Conservation (phyloP, 37 sponge, comb jelly and placozoan genomes). For the Halichondria panicea region DNA sequence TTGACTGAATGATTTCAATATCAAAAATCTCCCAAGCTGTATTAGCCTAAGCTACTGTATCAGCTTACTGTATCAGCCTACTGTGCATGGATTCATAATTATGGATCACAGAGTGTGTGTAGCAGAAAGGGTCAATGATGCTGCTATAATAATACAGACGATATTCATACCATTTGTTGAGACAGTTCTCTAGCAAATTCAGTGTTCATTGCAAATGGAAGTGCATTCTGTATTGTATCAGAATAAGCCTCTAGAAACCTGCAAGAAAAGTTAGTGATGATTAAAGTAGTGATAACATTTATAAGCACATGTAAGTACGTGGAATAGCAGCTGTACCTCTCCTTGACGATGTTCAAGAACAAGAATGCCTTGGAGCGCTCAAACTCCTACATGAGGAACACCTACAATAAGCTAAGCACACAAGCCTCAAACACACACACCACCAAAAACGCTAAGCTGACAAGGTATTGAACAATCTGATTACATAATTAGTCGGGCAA, state of each 20-base stretch:
- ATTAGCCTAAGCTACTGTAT: too few species aligned
- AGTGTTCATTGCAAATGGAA: conserved; percentile 39
- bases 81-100: background rate
- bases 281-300: background rate
- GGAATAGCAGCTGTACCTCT: conserved; percentile 26
- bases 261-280: background rate
- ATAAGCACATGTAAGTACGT: background rate
- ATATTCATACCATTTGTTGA: conserved; percentile 37
- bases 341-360: conserved; percentile 64
- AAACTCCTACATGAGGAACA: conserved; percentile 66
- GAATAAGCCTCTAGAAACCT: conserved; percentile 34
- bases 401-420: background rate
- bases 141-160: background rate
- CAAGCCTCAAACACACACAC: background rate
- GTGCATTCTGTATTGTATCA: background rate
- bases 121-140: background rate
- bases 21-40: too few species aligned
- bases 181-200: conserved; percentile 39
- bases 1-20: too few species aligned
- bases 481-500: background rate
- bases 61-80: background rate
- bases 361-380: conserved; percentile 82
- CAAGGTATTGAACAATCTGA: too few species aligned
- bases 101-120: background rate
- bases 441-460: too few species aligned